phyloP scores from a whole-genome alignment of 1,140 invertebrate species.

The Meteorus sp. region DNA sequence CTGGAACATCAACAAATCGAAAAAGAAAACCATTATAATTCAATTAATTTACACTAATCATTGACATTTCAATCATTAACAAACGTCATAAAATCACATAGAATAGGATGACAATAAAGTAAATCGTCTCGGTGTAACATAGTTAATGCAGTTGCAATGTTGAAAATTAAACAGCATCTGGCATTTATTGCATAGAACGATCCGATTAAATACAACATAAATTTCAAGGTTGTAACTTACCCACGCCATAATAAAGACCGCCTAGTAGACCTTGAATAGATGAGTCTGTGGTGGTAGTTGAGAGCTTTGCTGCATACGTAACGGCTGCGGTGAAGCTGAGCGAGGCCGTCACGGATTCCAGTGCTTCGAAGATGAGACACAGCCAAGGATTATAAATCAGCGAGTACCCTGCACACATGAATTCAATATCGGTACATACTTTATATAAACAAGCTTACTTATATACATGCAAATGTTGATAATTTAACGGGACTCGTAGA shows the following conservation, averaged over 20 bases:
- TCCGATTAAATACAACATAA: conserved; percentile 5
- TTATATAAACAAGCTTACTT: too few species aligned
- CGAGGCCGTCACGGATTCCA: conserved; percentile 83
- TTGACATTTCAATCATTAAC: not conserved
- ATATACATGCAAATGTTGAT: too few species aligned
- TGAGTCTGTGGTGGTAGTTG: conserved; percentile 77
- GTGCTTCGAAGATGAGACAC: conserved; percentile 78
- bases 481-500: not conserved
- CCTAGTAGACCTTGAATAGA: conserved; percentile 81
- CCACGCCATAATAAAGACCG: conserved; percentile 80
- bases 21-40: not conserved
- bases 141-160: conserved; percentile 13
- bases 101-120: too few species aligned
- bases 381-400: conserved; percentile 80
- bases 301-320: conserved; percentile 78
- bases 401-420: conserved; percentile 69
- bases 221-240: conserved; percentile 54
- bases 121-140: too few species aligned
- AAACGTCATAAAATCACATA: conserved; percentile 6
- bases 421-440: too few species aligned
- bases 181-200: conserved; percentile 11
- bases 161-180: conserved; percentile 10
- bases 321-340: conserved; percentile 81
- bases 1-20: conserved; percentile 52
- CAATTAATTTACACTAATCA: not conserved